phyloP scores from a whole-genome alignment of 2,797 vertebrate genomes.

The Cuculus canorus region DNA sequence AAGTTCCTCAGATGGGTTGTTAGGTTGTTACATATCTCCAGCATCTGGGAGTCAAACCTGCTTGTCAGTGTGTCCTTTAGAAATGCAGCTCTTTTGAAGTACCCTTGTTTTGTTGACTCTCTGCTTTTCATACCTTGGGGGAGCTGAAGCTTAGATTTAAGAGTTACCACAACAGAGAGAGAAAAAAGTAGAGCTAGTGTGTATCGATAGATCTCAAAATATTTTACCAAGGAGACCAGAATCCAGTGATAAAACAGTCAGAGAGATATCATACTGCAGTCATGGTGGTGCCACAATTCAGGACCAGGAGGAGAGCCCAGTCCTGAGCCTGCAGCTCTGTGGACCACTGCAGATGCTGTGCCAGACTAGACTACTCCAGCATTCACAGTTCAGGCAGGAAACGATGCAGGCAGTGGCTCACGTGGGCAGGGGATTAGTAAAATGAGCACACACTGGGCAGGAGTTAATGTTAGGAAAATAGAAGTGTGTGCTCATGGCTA shows the following conservation, averaged over 20 bases:
- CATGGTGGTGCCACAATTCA: too few species aligned
- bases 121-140: neutral
- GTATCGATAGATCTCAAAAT: fast-evolving
- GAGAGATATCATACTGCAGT: too few species aligned
- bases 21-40: neutral
- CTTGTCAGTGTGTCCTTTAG: neutral
- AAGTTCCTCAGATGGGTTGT: neutral
- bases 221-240: neutral
- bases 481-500: neutral
- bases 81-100: neutral
- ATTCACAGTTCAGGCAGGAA: neutral
- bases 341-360: neutral
- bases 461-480: too few species aligned
- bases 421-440: neutral
- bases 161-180: neutral
- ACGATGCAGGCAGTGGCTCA: neutral
- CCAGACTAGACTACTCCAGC: neutral
- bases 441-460: neutral
- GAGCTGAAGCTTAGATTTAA: neutral
- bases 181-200: neutral
- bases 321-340: neutral
- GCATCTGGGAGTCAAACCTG: neutral
- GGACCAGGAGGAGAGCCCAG: neutral
- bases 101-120: neutral
- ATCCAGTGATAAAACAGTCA: neutral